Percentiles rank a stretch among this genome's conserved stretches.
Conservation (phyloP, 2,797 vertebrate species). For the Poeciliopsis gracilis region DNA sequence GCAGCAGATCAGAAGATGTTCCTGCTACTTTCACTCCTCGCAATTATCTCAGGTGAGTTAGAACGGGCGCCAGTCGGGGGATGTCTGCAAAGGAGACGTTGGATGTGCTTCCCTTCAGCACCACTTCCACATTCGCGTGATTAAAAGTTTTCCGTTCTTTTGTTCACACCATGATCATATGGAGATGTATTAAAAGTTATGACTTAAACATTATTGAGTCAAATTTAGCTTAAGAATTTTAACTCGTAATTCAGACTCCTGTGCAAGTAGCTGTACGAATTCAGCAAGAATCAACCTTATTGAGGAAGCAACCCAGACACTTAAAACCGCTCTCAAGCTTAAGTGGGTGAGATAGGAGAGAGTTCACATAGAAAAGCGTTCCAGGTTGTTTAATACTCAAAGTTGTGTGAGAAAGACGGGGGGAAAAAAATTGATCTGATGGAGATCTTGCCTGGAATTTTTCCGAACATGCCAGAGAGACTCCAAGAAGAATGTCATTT, state of each 20-base stretch:
- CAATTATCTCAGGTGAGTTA: slow-evolving; percentile 14
- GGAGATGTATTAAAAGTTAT: background rate
- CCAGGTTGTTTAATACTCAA: background rate
- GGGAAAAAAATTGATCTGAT: background rate
- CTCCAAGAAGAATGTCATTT: background rate
- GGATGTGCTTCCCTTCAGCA: background rate
- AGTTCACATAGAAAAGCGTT: background rate
- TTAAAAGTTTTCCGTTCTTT: background rate
- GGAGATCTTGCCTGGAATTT: background rate
- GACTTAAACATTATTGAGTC: background rate
- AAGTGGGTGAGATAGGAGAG: background rate
- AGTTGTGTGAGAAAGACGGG: background rate
- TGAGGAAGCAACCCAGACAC: background rate
- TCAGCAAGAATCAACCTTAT: background rate
- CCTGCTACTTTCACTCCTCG: background rate
- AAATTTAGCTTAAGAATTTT: background rate
- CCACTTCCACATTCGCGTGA: background rate
- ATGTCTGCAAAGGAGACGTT: background rate
- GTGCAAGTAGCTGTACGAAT: background rate
- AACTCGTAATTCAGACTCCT: background rate
- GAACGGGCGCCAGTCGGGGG: background rate
- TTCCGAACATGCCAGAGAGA: background rate
- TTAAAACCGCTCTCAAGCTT: background rate
- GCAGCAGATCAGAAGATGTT: background rate
- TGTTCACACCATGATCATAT: background rate